Conservation (phyloP, 2,797 vertebrate species). For the Salarias fasciatus region DNA sequence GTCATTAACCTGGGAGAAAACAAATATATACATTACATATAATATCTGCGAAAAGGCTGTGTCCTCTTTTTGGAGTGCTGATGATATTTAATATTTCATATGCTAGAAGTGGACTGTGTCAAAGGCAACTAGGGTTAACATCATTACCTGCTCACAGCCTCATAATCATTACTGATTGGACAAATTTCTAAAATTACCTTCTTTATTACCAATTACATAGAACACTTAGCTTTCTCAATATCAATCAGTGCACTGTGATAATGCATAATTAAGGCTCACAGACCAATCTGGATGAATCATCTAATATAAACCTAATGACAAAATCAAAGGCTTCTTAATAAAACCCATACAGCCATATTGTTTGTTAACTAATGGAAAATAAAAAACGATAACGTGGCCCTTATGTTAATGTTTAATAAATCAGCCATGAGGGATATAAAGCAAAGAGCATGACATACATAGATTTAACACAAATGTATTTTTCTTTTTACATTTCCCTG, state of each 20-base stretch:
- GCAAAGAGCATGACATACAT: slow-evolving; percentile 33
- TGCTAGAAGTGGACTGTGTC: slow-evolving; percentile 65
- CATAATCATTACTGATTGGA: slow-evolving; percentile 83
- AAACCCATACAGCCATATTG: slow-evolving; percentile 72
- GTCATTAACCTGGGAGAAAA: slow-evolving; percentile 19
- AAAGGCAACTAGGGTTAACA: slow-evolving; percentile 77
- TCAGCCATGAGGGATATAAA: slow-evolving; percentile 31
- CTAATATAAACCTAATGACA: slow-evolving; percentile 80
- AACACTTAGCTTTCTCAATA: slow-evolving; percentile 84
- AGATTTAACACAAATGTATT: slow-evolving; percentile 27
- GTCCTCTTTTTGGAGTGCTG: slow-evolving; percentile 59
- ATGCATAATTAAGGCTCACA: slow-evolving; percentile 80
- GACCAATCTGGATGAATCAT: slow-evolving; percentile 81
- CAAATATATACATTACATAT: slow-evolving; percentile 21
- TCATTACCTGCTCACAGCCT: slow-evolving; percentile 77
- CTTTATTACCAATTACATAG: slow-evolving; percentile 84
- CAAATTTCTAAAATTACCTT: slow-evolving; percentile 81
- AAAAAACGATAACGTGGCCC: slow-evolving; percentile 56
- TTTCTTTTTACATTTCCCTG: slow-evolving; percentile 5
- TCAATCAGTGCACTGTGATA: slow-evolving; percentile 79
- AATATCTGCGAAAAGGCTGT: slow-evolving; percentile 35
- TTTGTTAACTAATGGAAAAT: slow-evolving; percentile 73
- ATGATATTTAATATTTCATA: slow-evolving; percentile 64
- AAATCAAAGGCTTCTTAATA: slow-evolving; percentile 81
- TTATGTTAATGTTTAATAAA: slow-evolving; percentile 53